Evolutionary conservation across 2,888 invertebrate species (phyloP).

Genomic region (Drosophila fungiperda): DNA sequence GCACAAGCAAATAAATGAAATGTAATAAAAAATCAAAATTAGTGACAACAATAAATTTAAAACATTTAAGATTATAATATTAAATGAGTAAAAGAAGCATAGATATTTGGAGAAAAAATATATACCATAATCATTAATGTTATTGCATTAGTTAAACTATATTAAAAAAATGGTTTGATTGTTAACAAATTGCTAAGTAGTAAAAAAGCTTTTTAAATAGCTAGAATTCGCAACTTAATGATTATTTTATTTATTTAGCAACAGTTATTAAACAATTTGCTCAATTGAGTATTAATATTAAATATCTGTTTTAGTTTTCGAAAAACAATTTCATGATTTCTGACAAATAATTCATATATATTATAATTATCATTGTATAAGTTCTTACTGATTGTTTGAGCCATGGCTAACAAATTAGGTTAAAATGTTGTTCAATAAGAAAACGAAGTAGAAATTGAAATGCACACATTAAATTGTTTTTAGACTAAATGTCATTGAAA

Average conservation of each 20-base stretch:
- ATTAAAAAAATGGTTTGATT: slow-evolving; percentile 16
- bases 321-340: slow-evolving; percentile 1
- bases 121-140: slow-evolving; percentile 43
- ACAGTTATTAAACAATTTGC: neutral
- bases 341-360: slow-evolving; percentile 6
- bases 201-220: slow-evolving; percentile 25
- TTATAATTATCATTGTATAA: slow-evolving; percentile 1
- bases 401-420: slow-evolving; percentile 19
- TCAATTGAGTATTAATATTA: neutral
- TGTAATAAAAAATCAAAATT: slow-evolving; percentile 27
- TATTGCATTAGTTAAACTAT: slow-evolving; percentile 28
- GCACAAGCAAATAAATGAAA: slow-evolving; percentile 16
- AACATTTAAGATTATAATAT: slow-evolving; percentile 20
- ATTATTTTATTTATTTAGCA: slow-evolving; percentile 3
- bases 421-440: slow-evolving; percentile 25
- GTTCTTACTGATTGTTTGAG: slow-evolving; percentile 3
- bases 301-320: slow-evolving; percentile 23
- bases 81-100: slow-evolving; percentile 11
- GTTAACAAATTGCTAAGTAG: slow-evolving; percentile 23
- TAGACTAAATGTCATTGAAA: slow-evolving; percentile 74
- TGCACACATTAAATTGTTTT: slow-evolving; percentile 73
- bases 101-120: neutral
- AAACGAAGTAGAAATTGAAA: slow-evolving; percentile 21
- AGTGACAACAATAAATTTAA: slow-evolving; percentile 30
- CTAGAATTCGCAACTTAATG: slow-evolving; percentile 32